Base-by-base conservation (phyloP, 2,888 invertebrate genomes). In the Lithophane semibrunnea region DNA sequence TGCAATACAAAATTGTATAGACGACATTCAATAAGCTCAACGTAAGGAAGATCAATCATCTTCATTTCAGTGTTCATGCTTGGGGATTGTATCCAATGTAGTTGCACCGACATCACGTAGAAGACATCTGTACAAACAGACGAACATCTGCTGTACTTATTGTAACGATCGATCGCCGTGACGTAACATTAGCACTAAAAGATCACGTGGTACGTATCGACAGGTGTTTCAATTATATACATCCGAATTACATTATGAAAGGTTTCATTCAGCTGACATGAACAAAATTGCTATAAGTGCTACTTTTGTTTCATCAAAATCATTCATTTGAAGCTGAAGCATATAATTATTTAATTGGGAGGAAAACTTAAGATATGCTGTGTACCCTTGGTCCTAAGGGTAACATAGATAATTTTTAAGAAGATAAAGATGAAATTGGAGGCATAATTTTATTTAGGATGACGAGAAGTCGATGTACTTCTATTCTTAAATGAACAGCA, bases 141-240 rank as follows among this genome's bases (percentile, higher is more conserved):
- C 21, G 52, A 77, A 77, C 83, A 84, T 84, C 72, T 83, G 85
- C 72, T 76, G 81, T 80, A 71, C 75, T 82, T 58, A 49, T 64
- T 60, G 75, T 75, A 79, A 44, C 70, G 75, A 82, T 80, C 75
- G 81, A 82, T 80, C 12, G 37, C 37, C 49, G 71, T 82, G 82
- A 84, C 64, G 81, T 84, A 69, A 84, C 84, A 84, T 84, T 82
- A 75, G 81, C 81, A 72, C 75, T 60, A 44, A 71, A 84, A 84
- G 64, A 75, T 82, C 81, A 82, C 76, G 81, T 65, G 82, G 58
- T 37, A 29, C 29, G 18, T 75, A 80, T 75, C 80, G 61, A 64
- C 81, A 82, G 82, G 84, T 82, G 84, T 68, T 80, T 84, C 67
- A 67, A 84, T 80, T 64, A 81, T 52, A 84, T 24, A 63, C 58